phyloP scores from a whole-genome alignment of 2,888 invertebrate species.

The Synanthedon tipuliformis region DNA sequence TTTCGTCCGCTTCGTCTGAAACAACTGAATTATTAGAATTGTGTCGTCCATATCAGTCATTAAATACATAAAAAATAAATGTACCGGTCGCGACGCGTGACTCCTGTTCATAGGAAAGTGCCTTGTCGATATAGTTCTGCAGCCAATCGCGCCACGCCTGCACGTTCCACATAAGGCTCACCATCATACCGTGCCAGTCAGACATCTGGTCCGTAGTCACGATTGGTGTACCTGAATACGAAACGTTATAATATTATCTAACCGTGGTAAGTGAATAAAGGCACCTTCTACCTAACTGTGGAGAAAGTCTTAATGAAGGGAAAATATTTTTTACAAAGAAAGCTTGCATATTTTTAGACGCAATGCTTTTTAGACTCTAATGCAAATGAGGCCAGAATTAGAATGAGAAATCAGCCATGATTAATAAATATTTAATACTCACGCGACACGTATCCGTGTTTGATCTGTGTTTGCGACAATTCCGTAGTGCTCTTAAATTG shows the following conservation, averaged over 20 bases:
- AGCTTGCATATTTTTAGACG: no score
- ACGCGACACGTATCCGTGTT: conserved; percentile 25
- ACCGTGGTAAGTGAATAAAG: no score
- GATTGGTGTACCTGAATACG: conserved; percentile 29
- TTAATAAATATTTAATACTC: conserved; percentile 10
- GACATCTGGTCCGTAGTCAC: conserved; percentile 45
- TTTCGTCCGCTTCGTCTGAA: conserved; percentile 19
- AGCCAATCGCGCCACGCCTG: conserved; percentile 59
- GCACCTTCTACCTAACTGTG: no score
- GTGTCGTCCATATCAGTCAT: no score
- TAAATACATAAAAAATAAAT: no score
- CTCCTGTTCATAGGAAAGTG: conserved; percentile 19
- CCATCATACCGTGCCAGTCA: conserved; percentile 57
- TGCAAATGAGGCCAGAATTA: no score
- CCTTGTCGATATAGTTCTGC: conserved; percentile 41
- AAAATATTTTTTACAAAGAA: no score
- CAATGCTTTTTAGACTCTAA: no score
- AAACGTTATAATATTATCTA: no score
- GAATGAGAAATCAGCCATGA: no score
- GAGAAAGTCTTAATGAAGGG: no score
- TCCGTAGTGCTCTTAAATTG: not conserved
- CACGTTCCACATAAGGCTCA: conserved; percentile 55
- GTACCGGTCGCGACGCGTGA: conserved; percentile 14
- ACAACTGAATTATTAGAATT: conserved; percentile 1
- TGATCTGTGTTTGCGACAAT: conserved; percentile 5